Conservation (phyloP, 2,797 vertebrate species). For the Capromys pilorides region DNA sequence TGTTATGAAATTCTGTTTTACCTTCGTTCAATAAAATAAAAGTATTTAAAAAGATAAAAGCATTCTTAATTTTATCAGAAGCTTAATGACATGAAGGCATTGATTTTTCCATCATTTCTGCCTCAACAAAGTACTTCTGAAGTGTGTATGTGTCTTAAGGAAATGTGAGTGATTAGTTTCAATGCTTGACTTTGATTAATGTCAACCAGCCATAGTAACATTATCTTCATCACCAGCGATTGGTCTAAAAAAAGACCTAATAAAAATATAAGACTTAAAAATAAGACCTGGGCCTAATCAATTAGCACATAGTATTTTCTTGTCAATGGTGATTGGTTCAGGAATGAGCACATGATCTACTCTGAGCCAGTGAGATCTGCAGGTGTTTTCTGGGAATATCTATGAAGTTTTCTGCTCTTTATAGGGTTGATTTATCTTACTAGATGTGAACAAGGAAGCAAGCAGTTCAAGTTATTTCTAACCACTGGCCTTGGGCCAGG, state of each 20-base stretch:
- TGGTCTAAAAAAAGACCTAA: neutral
- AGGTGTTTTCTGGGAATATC: neutral
- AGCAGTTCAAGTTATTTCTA: neutral
- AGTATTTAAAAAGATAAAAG: neutral
- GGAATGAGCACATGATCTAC: neutral
- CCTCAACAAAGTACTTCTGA: neutral
- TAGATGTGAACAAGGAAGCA: neutral
- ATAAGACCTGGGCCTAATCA: neutral
- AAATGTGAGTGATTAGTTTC: neutral
- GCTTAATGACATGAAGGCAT: neutral
- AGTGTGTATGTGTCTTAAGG: neutral
- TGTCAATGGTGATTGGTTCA: neutral
- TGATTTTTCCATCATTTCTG: neutral
- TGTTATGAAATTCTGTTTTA: neutral
- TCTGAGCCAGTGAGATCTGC: neutral
- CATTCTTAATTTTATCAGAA: neutral
- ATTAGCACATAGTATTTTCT: neutral
- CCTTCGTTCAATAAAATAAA: neutral
- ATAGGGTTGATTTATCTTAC: neutral
- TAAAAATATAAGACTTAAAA: too few species aligned
- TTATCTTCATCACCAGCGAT: neutral
- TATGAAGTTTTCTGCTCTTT: slow-evolving; percentile 20
- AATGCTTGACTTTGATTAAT: neutral
- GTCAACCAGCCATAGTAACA: neutral
- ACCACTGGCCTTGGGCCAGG: neutral